Conservation (phyloP, 2,113 vertebrate genomes). For the Podilymbus podiceps region DNA sequence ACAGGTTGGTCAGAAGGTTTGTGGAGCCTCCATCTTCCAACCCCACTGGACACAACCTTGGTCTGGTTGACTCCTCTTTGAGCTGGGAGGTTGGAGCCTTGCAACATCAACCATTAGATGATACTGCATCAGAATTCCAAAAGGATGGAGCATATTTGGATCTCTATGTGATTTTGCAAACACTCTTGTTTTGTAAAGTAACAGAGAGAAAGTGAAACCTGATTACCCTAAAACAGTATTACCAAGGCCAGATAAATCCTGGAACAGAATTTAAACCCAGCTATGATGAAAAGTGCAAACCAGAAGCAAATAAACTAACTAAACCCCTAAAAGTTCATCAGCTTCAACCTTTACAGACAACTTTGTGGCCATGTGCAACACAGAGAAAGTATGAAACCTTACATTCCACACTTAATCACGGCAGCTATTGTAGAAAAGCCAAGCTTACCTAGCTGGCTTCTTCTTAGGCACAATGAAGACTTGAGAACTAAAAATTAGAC, state of each 20-base stretch:
- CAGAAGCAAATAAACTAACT: neutral
- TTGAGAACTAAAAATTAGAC: neutral
- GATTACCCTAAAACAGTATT: neutral
- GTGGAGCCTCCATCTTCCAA: neutral
- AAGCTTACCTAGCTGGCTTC: neutral
- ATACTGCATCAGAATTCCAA: neutral
- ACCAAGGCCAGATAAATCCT: neutral
- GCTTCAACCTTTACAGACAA: neutral
- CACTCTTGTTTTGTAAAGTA: neutral
- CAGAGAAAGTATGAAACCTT: neutral
- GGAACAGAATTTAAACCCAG: neutral
- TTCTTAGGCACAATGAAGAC: neutral
- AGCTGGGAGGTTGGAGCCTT: neutral
- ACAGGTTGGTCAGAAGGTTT: neutral
- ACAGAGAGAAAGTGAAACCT: neutral
- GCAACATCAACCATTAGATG: neutral
- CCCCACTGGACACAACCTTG: neutral
- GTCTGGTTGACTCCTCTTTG: neutral
- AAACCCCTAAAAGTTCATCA: neutral
- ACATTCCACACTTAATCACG: neutral
- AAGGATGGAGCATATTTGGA: neutral
- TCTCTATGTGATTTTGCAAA: neutral
- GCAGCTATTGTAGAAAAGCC: neutral
- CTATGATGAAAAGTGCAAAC: neutral
- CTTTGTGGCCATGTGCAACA: neutral